phyloP scores from a whole-genome alignment of 2,113 vertebrate genomes.

The Sisor rabdophorus region DNA sequence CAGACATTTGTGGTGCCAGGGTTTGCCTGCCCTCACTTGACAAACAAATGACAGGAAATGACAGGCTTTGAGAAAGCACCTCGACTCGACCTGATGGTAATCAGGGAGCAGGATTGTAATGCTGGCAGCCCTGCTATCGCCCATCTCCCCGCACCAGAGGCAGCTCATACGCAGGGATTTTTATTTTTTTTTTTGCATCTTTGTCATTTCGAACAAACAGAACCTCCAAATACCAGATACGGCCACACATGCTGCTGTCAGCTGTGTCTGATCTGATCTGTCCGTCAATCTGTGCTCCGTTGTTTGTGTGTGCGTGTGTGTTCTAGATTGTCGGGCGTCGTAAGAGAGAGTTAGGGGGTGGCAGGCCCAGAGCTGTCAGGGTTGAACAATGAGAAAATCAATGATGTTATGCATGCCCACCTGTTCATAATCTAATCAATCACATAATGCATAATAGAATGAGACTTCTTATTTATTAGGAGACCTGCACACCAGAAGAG shows the following conservation, averaged over 20 bases:
- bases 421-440: constrained; percentile 48
- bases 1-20: constrained; percentile 58
- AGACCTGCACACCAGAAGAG: constrained; percentile 31
- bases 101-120: constrained; percentile 70
- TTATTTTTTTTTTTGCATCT: constrained; percentile 48
- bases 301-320: constrained; percentile 31
- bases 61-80: constrained; percentile 69
- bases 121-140: constrained; percentile 62
- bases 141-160: constrained; percentile 50
- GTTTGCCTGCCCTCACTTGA: constrained; percentile 66
- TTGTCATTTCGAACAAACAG: constrained; percentile 77
- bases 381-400: constrained; percentile 49
- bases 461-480: constrained; percentile 38
- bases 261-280: constrained; percentile 76
- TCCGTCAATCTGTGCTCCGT: constrained; percentile 68
- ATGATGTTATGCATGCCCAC: constrained; percentile 37
- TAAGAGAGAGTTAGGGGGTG: constrained; percentile 27
- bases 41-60: constrained; percentile 79
- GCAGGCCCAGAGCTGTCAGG: constrained; percentile 36
- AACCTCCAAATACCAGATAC: constrained; percentile 71
- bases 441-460: constrained; percentile 40
- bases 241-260: constrained; percentile 70
- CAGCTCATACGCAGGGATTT: constrained; percentile 40
- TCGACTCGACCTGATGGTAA: constrained; percentile 71
- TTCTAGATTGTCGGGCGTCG: constrained; percentile 19